phyloP scores from a whole-genome alignment of 2,113 vertebrate genomes.

The Spizaetus ornatus region DNA sequence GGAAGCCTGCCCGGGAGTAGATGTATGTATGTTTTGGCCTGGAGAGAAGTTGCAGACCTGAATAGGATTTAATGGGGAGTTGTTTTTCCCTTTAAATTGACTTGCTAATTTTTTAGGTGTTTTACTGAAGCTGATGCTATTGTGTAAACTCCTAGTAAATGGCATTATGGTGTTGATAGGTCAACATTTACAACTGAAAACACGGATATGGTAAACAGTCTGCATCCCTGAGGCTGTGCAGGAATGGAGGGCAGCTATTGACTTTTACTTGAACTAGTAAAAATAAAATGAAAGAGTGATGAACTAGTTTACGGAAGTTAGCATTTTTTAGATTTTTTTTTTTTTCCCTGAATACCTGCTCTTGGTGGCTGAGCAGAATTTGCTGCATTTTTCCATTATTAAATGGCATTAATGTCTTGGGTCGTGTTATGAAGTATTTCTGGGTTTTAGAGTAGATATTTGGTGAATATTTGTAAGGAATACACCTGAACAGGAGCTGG shows the following conservation, averaged over 20 bases:
- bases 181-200: conserved; percentile 72
- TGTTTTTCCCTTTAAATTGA: conserved; percentile 59
- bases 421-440: background rate
- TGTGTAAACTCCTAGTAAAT: conserved; percentile 47
- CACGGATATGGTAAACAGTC: conserved; percentile 13
- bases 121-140: conserved; percentile 17
- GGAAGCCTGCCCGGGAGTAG: background rate
- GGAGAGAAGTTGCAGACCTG: conserved; percentile 41
- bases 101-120: conserved; percentile 69
- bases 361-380: background rate
- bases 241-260: background rate
- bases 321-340: background rate
- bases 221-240: conserved; percentile 41
- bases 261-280: background rate
- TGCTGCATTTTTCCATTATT: background rate
- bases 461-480: background rate
- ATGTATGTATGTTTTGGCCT: conserved; percentile 62
- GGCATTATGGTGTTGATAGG: conserved; percentile 44
- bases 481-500: background rate
- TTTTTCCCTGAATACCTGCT: background rate
- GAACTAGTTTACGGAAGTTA: background rate
- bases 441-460: background rate
- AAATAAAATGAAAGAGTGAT: background rate
- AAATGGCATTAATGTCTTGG: background rate
- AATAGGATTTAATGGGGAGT: conserved; percentile 43